A percentile compares a stretch with the other conserved stretches of the same genome.
These are phyloP conservation scores for Toxonevra muliebris DNA, from an alignment of 2,888 invertebrate species.

Conservation along the genomic window DNA sequence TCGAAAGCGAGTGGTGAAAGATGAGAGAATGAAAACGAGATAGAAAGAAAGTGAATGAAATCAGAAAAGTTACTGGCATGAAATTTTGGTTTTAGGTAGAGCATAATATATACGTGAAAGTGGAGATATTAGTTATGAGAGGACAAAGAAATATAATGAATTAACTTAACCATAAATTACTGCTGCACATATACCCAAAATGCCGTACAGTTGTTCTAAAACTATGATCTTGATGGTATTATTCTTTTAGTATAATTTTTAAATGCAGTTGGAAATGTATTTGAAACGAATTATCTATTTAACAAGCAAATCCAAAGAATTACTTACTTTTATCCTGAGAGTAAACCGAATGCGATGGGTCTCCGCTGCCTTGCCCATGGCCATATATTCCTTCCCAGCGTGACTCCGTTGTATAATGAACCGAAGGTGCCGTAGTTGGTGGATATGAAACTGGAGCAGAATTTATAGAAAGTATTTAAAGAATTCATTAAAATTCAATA, in stretches of 20 bases:
- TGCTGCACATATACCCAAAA: no score
- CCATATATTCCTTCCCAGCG: constrained; percentile 55
- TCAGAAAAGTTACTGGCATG: constrained; percentile 31
- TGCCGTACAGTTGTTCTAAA: no score
- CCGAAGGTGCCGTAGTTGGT: constrained; percentile 56
- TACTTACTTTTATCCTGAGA: constrained; percentile 60
- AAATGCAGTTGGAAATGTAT: no score
- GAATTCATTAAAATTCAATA: not conserved
- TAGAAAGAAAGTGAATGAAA: constrained; percentile 31
- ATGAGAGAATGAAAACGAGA: constrained; percentile 8
- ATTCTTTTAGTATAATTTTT: no score
- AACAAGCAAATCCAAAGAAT: constrained; percentile 1
- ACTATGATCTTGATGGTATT: no score
- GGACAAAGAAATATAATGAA: no score
- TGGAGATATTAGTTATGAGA: no score
- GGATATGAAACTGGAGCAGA: constrained; percentile 59
- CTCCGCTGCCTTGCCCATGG: constrained; percentile 54
- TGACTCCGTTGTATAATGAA: constrained; percentile 55
- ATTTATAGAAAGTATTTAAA: not conserved
- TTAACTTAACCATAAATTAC: no score
- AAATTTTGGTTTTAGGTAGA: no score
- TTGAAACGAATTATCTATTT: no score
- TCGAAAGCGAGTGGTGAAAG: not conserved
- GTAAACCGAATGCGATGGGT: constrained; percentile 53
- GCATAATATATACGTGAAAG: no score